These are phyloP conservation scores for Crenuchus spilurus DNA, from an alignment of 2,797 vertebrate genomes.

Conservation along the genomic window DNA sequence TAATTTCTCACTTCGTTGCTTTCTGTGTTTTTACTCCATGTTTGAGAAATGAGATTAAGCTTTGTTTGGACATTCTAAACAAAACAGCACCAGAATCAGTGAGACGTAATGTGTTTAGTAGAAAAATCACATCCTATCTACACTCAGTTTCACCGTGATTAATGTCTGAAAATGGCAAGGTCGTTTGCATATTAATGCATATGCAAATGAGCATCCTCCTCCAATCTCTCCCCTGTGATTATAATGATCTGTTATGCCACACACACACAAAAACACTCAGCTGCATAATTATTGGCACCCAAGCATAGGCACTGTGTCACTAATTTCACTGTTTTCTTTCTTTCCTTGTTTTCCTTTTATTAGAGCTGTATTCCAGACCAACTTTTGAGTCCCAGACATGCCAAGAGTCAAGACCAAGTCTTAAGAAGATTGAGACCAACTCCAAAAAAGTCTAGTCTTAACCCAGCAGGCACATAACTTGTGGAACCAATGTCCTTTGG, in stretches of 20 bases:
- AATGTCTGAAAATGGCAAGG: conserved; percentile 8
- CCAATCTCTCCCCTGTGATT: conserved; percentile 15
- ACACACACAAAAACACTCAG: background rate
- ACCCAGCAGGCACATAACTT: too few species aligned
- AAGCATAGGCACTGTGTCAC: background rate
- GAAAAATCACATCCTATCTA: background rate
- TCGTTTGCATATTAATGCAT: conserved; percentile 3
- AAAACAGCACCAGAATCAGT: background rate
- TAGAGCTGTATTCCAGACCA: too few species aligned
- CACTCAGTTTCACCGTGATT: background rate
- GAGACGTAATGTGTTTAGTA: too few species aligned
- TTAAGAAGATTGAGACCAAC: too few species aligned
- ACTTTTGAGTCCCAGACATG: too few species aligned
- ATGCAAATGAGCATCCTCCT: background rate
- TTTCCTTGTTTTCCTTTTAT: too few species aligned
- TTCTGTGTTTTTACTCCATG: background rate
- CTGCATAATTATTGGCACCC: background rate
- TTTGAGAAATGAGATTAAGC: background rate
- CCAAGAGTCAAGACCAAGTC: too few species aligned
- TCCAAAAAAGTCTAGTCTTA: too few species aligned
- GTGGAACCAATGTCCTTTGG: too few species aligned
- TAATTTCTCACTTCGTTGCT: background rate
- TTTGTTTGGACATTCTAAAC: background rate
- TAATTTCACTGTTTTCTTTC: too few species aligned
- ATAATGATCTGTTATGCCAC: background rate